A percentile compares a stretch with the other conserved stretches of the same genome.
Conservation (phyloP, 2,888 invertebrate species). For the Sinotaia quadrata region DNA sequence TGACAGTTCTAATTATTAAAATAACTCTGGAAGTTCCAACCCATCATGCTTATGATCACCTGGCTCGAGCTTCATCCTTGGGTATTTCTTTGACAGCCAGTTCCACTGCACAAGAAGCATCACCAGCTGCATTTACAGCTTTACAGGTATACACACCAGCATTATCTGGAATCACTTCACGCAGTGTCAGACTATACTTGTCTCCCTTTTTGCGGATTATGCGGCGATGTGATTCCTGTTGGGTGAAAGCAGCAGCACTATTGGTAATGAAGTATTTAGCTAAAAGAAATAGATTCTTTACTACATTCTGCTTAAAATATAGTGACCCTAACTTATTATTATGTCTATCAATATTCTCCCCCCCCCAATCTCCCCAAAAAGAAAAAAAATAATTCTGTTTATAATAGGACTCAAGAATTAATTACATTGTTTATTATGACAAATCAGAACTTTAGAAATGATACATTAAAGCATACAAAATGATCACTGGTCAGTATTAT, state of each 20-base stretch:
- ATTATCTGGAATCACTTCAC: constrained; percentile 73
- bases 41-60: background rate
- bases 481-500: too few species aligned
- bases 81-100: constrained; percentile 47
- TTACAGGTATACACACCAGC: constrained; percentile 62
- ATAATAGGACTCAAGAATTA: too few species aligned
- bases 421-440: too few species aligned
- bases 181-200: constrained; percentile 83
- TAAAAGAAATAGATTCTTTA: too few species aligned
- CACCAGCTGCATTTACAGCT: constrained; percentile 62
- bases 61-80: constrained; percentile 11
- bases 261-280: background rate
- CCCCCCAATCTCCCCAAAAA: too few species aligned
- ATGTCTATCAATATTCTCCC: too few species aligned
- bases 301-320: too few species aligned
- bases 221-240: constrained; percentile 53
- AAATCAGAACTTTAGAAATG: too few species aligned
- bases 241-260: background rate
- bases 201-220: constrained; percentile 52
- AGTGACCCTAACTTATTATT: too few species aligned
- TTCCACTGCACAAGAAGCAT: constrained; percentile 57
- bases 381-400: too few species aligned
- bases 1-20: background rate
- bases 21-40: background rate
- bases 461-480: too few species aligned